These are phyloP conservation scores for Ahaetulla prasina DNA, from an alignment of 2,113 vertebrate species.

Conservation along the genomic window DNA sequence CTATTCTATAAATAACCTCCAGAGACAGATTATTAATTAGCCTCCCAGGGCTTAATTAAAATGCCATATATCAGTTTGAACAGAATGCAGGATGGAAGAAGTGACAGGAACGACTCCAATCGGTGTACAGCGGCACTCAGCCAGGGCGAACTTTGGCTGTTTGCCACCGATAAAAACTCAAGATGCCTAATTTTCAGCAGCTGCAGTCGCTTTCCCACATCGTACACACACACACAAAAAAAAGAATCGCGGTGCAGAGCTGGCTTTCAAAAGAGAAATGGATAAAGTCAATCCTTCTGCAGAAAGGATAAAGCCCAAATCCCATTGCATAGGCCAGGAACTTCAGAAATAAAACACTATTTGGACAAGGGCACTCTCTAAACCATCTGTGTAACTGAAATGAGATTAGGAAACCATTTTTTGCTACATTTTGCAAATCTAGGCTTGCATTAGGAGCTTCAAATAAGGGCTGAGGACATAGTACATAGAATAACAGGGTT, in stretches of 20 bases:
- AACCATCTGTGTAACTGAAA: not conserved
- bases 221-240: not conserved
- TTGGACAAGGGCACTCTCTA: not conserved
- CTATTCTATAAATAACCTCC: conserved; percentile 40
- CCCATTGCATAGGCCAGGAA: not conserved
- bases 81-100: conserved; percentile 13
- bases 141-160: conserved; percentile 33
- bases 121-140: not conserved
- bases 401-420: not conserved
- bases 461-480: not conserved
- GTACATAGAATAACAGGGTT: not conserved
- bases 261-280: not conserved
- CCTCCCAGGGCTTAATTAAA: conserved; percentile 51
- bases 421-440: not conserved
- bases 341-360: not conserved
- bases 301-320: not conserved
- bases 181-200: conserved; percentile 19
- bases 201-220: not conserved
- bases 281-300: not conserved
- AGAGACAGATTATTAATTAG: conserved; percentile 53
- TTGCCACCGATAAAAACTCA: not conserved
- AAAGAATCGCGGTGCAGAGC: not conserved
- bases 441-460: not conserved
- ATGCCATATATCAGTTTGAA: conserved; percentile 43
- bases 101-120: conserved; percentile 33